These are phyloP conservation scores for Danaus plexippus DNA, from an alignment of 1,140 invertebrate species.

Conservation along the genomic window DNA sequence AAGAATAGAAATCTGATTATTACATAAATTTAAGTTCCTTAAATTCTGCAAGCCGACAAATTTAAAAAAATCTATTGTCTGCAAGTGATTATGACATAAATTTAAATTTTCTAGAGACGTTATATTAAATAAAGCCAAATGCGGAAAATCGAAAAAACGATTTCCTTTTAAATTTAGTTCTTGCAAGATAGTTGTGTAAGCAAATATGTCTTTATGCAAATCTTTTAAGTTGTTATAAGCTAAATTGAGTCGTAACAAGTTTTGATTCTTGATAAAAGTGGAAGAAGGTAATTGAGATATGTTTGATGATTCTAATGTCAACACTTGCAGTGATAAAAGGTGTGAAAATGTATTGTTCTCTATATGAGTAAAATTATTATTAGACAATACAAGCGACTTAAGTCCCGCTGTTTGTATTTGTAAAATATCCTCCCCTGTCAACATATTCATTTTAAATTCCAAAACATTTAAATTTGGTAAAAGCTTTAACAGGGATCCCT, in stretches of 20 bases:
- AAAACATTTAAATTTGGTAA: conserved; percentile 75
- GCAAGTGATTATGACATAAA: conserved; percentile 80
- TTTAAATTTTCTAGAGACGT: conserved; percentile 82
- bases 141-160: conserved; percentile 81
- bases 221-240: conserved; percentile 77
- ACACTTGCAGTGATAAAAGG: conserved; percentile 80
- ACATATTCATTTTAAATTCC: conserved; percentile 75
- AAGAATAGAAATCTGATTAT: conserved; percentile 82
- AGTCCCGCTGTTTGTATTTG: conserved; percentile 59
- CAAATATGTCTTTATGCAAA: conserved; percentile 79
- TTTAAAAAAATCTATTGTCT: conserved; percentile 82
- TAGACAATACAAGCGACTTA: conserved; percentile 78
- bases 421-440: conserved; percentile 65
- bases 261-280: conserved; percentile 82
- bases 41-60: conserved; percentile 81
- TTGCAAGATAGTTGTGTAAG: conserved; percentile 78
- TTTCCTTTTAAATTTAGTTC: conserved; percentile 84
- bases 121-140: conserved; percentile 81
- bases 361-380: conserved; percentile 84
- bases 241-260: conserved; percentile 80
- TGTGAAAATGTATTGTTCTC: conserved; percentile 79
- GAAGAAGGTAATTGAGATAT: conserved; percentile 77
- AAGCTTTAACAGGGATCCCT: conserved; percentile 72
- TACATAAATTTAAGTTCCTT: conserved; percentile 80
- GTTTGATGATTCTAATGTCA: conserved; percentile 79